Conservation (phyloP, 2,797 vertebrate genomes). For the Macropus fuliginosus region DNA sequence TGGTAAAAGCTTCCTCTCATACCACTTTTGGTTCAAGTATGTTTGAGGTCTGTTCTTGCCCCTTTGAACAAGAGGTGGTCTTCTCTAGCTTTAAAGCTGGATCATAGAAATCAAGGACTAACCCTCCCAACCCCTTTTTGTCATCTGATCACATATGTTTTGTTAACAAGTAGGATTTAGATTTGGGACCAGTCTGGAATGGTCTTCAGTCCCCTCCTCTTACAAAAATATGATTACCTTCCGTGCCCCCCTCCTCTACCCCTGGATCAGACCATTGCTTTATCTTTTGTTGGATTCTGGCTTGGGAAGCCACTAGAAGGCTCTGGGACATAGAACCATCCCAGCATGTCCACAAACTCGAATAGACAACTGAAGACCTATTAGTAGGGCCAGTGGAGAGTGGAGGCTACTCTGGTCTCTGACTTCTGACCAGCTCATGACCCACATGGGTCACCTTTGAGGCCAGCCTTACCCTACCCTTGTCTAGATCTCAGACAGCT, state of each 20-base stretch:
- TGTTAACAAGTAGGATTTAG: neutral
- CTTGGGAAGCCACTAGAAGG: neutral
- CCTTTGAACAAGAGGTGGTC: neutral
- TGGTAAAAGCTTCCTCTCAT: neutral
- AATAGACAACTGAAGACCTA: neutral
- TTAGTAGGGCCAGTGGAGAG: neutral
- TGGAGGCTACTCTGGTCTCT: neutral
- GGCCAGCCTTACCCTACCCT: neutral
- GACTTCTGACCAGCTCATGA: neutral
- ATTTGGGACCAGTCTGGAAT: neutral
- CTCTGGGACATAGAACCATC: neutral
- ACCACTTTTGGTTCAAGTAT: neutral
- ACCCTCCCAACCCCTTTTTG: neutral
- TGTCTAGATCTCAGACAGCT: neutral
- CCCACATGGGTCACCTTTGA: neutral
- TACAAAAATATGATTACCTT: neutral
- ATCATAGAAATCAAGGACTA: neutral
- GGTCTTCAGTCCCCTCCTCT: neutral
- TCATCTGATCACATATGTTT: neutral
- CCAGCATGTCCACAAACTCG: neutral
- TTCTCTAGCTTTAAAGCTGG: neutral
- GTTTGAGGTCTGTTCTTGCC: neutral
- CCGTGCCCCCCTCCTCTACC: neutral
- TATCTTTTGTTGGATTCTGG: neutral
- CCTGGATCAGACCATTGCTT: neutral